Evolutionary conservation across 92 coral and sea anemone species (phyloP).

Genomic region (Heteractis magnifica): DNA sequence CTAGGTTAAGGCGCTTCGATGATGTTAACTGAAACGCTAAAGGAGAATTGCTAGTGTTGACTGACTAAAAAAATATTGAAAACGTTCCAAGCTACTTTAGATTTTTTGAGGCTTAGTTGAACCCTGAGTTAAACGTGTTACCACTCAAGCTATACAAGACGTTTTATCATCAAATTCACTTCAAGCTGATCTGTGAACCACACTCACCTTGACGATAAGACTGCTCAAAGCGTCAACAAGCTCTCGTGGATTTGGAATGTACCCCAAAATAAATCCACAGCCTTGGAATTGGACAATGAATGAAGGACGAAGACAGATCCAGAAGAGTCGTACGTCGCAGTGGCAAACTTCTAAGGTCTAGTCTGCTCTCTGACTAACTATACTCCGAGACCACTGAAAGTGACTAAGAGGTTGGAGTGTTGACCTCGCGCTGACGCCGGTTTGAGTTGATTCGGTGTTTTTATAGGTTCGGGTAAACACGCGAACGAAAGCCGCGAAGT

Average conservation of each 20-base stretch:
- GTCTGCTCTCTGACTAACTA: neutral
- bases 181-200: neutral
- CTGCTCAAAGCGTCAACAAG: neutral
- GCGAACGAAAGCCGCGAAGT: conserved; percentile 5
- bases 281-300: neutral
- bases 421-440: conserved; percentile 14
- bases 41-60: neutral
- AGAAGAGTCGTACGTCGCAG: neutral
- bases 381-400: neutral
- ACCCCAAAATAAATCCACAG: neutral
- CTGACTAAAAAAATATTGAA: neutral
- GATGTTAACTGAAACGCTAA: neutral
- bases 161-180: neutral
- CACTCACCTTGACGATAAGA: neutral
- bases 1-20: neutral
- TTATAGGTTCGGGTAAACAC: conserved; percentile 9
- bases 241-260: neutral
- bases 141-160: neutral
- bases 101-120: neutral
- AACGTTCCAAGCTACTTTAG: neutral
- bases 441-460: conserved; percentile 12
- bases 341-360: neutral
- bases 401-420: neutral
- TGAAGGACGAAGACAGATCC: neutral
- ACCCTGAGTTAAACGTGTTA: neutral